Evolutionary conservation across 2,888 invertebrate species (phyloP), one percentile per base, ranked within the genome.

Genomic region (Hermodice carunculata): DNA sequence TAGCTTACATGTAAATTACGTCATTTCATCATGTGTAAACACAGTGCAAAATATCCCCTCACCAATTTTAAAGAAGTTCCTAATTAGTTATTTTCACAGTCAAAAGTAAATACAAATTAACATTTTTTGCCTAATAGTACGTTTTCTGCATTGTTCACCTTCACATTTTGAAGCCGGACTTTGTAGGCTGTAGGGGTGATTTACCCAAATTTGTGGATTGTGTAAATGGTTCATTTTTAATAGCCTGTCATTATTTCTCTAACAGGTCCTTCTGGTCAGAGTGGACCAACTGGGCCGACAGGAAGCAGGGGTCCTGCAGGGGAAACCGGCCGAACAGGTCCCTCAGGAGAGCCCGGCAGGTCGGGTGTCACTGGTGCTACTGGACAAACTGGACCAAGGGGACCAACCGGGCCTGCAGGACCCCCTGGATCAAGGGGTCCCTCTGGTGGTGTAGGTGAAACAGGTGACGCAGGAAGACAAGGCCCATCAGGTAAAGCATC

Each of bases 361-460:
- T n/a, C n/a, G n/a, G 66, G 63, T 11, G 19, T 34, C 28, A 49
- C 53, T 22, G 72, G 69, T 32, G 29, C 57, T 22, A 29, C 51
- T 28, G 73, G 73, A 22, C 43, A 44, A 1, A 40, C 51, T 28
- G 73, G 73, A 26, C 37, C 42, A 17, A 49, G 37, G 14, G 76
- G 76, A 26, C 34, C 51, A 22, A 46, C 56, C 19, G 75, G 75
- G 19, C 37, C 52, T 26, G 32, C 37, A n/a, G 76, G 76, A 26
- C 34, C 51, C 28, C 52, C 56, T 24, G 75, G 75, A 22, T 31
- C 52, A 32, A 42, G 51, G 14, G 75, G 71, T n/a, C 69, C 65
- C n/a, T 54, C 61, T 17, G 74, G 73, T 34, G 28, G 48, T n/a
- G n/a, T n/a, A 44, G 57, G 57, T 46, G 57, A 44, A 19, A 17